phyloP scores from a whole-genome alignment of 1,140 invertebrate species.

The Meloidogyne hapla region DNA sequence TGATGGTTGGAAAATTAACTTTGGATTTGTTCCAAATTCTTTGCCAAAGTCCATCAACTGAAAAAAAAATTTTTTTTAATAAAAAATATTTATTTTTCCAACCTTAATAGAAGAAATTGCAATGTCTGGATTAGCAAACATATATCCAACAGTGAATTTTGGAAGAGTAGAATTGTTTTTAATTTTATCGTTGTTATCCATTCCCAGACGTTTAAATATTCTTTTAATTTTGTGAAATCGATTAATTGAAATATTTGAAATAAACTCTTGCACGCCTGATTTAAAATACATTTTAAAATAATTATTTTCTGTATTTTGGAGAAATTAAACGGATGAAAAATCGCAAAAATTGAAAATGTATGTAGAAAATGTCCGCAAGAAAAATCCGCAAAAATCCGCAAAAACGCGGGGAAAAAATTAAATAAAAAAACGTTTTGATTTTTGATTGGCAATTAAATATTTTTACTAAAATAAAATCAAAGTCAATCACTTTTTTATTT shows the following conservation, averaged over 20 bases:
- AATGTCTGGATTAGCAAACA: not conserved
- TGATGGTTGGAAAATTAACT: conserved; percentile 36
- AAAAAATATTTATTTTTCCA: not conserved
- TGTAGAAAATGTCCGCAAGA: too few species aligned
- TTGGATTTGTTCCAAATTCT: conserved; percentile 40
- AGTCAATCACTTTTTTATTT: too few species aligned
- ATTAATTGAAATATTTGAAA: not conserved
- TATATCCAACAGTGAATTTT: not conserved
- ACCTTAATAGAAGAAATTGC: not conserved
- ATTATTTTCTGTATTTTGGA: too few species aligned
- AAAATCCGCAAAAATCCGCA: too few species aligned
- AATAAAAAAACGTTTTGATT: too few species aligned
- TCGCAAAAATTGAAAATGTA: too few species aligned
- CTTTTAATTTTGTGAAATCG: not conserved
- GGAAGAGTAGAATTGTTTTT: not conserved
- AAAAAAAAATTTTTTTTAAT: not conserved
- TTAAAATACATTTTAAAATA: not conserved
- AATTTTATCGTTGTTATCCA: not conserved
- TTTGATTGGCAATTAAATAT: too few species aligned
- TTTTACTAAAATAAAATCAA: too few species aligned
- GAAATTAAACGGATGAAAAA: too few species aligned
- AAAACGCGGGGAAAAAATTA: too few species aligned
- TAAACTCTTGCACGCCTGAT: not conserved
- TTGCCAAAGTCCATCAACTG: conserved; percentile 43
- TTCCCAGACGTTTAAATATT: not conserved